Conservation (phyloP, 2,113 vertebrate species). For the Thamnaconus septentrionalis region DNA sequence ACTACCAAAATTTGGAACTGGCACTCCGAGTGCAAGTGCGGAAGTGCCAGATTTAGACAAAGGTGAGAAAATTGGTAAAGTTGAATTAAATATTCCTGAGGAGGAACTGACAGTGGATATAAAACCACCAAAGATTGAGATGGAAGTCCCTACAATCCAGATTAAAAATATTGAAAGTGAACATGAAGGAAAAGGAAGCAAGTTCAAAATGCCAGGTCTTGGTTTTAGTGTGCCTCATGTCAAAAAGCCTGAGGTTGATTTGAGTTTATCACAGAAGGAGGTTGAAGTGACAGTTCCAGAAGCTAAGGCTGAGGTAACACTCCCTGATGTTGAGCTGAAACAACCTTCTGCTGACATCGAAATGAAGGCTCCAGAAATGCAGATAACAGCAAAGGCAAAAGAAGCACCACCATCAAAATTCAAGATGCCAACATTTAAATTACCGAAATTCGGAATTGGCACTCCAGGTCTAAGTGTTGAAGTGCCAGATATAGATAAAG, state of each 20-base stretch:
- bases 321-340: not conserved
- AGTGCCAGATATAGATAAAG: constrained; percentile 6
- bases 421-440: constrained; percentile 52
- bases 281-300: constrained; percentile 23
- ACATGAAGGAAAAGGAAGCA: constrained; percentile 17
- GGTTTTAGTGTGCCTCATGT: constrained; percentile 33
- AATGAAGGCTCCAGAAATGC: constrained; percentile 4
- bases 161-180: constrained; percentile 4
- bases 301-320: constrained; percentile 2
- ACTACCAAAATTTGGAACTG: constrained; percentile 42
- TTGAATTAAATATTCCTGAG: constrained; percentile 29
- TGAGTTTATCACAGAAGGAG: constrained; percentile 28
- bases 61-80: constrained; percentile 25
- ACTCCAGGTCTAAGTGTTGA: constrained; percentile 3
- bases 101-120: constrained; percentile 18
- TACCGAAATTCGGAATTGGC: constrained; percentile 48
- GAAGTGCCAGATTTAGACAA: constrained; percentile 22
- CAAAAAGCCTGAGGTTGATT: constrained; percentile 23
- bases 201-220: constrained; percentile 45
- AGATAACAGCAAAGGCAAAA: not conserved
- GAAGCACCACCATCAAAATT: constrained; percentile 45
- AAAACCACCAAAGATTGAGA: constrained; percentile 14
- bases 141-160: not conserved
- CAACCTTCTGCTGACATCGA: constrained; percentile 1
- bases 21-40: constrained; percentile 2